Percentiles rank a stretch among this genome's conserved stretches.
Conservation (phyloP, 2,113 vertebrate species). For the Telmatochromis sp. region DNA sequence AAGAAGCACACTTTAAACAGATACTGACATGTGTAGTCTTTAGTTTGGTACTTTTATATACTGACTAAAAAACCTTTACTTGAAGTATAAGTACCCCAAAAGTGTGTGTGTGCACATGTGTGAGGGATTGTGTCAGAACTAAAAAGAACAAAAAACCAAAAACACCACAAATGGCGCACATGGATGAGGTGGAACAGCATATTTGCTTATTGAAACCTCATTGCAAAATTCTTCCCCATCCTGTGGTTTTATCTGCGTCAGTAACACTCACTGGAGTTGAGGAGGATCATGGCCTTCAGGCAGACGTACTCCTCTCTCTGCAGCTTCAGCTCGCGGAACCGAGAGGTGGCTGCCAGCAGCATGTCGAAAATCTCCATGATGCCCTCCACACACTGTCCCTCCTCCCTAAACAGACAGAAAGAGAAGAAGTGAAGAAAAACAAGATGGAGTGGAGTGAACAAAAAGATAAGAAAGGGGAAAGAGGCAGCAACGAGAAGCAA, state of each 20-base stretch:
- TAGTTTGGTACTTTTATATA: not conserved
- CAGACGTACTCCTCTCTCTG: constrained; percentile 95
- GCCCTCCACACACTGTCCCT: constrained; percentile 94
- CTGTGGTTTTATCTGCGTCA: not conserved
- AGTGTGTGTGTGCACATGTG: not conserved
- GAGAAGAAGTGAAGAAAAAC: not conserved
- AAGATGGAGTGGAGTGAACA: not conserved
- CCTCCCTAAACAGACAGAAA: constrained; percentile 74
- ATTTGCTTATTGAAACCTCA: not conserved
- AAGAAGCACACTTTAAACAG: not conserved
- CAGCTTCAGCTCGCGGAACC: constrained; percentile 91
- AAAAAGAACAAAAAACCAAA: not conserved
- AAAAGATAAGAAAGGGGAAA: not conserved
- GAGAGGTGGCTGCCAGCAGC: constrained; percentile 89
- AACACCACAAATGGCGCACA: not conserved
- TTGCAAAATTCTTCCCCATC: not conserved
- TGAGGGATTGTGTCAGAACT: not conserved
- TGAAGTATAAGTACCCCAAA: not conserved
- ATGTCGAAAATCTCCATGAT: constrained; percentile 99
- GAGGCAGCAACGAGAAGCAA: not conserved
- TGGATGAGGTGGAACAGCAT: not conserved
- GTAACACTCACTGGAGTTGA: constrained; percentile 91
- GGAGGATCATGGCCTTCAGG: constrained; percentile 96
- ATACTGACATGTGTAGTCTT: not conserved
- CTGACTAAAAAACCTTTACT: not conserved